Conservation (phyloP, 2,888 invertebrate species). For the Teinopalpus imperialis region DNA sequence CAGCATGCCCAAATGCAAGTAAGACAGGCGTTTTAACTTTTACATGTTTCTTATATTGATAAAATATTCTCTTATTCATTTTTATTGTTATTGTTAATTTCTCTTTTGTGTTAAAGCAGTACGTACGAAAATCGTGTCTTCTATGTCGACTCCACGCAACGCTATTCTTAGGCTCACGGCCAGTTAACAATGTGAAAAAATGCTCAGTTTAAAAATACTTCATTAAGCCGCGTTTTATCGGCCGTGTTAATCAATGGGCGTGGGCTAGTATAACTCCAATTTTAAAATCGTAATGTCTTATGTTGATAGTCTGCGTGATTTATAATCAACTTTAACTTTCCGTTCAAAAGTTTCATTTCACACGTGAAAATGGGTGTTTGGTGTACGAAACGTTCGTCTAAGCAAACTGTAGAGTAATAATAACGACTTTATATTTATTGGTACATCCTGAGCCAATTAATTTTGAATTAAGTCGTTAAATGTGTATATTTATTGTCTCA, state of each 20-base stretch:
- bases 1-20: no score
- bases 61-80: no score
- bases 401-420: conserved; percentile 63
- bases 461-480: conserved; percentile 62
- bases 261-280: conserved; percentile 58
- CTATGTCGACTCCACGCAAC: conserved; percentile 27
- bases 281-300: conserved; percentile 37
- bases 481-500: conserved; percentile 27
- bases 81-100: no score
- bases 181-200: conserved; percentile 72
- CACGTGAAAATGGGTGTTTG: background rate
- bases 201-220: conserved; percentile 70
- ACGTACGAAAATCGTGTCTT: no score
- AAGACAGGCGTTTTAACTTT: no score
- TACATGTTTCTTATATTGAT: no score
- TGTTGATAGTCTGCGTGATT: conserved; percentile 1
- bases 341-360: conserved; percentile 33
- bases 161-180: conserved; percentile 41
- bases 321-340: conserved; percentile 29
- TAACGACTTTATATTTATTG: conserved; percentile 65
- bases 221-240: conserved; percentile 72
- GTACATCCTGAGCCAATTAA: conserved; percentile 64
- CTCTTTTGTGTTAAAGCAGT: no score
- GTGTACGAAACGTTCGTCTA: conserved; percentile 34
- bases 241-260: conserved; percentile 72